Base-by-base conservation (phyloP, 2,797 vertebrate genomes). In the Syndactyla subalaris region DNA sequence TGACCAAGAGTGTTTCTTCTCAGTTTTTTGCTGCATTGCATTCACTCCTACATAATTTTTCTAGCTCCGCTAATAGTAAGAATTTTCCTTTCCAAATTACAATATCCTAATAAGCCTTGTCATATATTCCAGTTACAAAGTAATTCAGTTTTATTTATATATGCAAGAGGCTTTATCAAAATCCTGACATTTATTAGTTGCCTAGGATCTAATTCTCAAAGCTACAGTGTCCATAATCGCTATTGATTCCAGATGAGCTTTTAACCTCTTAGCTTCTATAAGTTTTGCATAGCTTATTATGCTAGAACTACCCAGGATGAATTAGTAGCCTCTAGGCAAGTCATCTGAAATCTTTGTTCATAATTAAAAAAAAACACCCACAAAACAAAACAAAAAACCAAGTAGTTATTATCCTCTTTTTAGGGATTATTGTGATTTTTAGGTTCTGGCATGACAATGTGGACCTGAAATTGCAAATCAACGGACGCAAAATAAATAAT, bases 1-100 rank as follows among this genome's bases (percentile, higher is more conserved):
- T 29, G 7, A 55, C 63, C 26, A 36, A 7, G 10, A 76, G 7
- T 21, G 20, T 61, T 29, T 63, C 29, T 62, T 13, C 24, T 24
- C 10, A n/a, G 4, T 5, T 58, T 80, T 93, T 94, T 80, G 6
- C 51, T 85, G 6, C 0, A 0, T 45, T 65, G 6, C 15, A 18
- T 72, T 88, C 16, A 55, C 5, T 91, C 17, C 48, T 70, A 19
- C 16, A 9, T 34, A 22, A 7, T 51, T 83, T 72, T 88, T 70
- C 54, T 51, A 12, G 11, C 22, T 81, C 46, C 13, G 14, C 15
- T 73, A 38, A 16, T 27, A 72, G 6, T 43, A 68, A 46, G 12
- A 17, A 45, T 59, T 94, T 93, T 74, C 58, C n/a, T 87, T 93
- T 78, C 24, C 17, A 49, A 63, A 52, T 12, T 61, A 49, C 59